A percentile compares a stretch with the other conserved stretches of the same genome.
Conservation (phyloP, 2,113 vertebrate genomes). For the Vulpes lagopus region DNA sequence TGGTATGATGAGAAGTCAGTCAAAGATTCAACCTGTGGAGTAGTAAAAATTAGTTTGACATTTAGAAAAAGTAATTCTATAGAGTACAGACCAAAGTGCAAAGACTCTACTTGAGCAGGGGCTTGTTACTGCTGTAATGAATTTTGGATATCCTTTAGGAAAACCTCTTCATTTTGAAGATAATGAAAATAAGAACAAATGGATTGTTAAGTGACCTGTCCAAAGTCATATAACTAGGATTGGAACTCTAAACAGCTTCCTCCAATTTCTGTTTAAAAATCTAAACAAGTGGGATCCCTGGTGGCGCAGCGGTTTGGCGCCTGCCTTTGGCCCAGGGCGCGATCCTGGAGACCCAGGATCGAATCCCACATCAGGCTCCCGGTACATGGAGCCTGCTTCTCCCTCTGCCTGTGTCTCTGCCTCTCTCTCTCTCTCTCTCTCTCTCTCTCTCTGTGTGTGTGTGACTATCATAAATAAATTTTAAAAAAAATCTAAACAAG, state of each 20-base stretch:
- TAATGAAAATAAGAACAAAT: background rate
- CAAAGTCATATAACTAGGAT: background rate
- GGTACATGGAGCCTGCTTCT: too few species aligned
- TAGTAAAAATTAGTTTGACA: slow-evolving; percentile 53
- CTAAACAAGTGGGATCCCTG: background rate
- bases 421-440: too few species aligned
- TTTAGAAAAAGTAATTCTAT: slow-evolving; percentile 31
- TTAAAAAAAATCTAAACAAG: slow-evolving; percentile 43
- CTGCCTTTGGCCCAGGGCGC: too few species aligned
- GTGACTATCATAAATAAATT: too few species aligned
- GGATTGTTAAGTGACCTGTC: background rate
- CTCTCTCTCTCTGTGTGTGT: too few species aligned
- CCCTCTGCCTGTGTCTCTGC: too few species aligned
- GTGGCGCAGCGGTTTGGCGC: too few species aligned
- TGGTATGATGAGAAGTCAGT: background rate
- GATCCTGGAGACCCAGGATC: too few species aligned
- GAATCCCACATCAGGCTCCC: too few species aligned
- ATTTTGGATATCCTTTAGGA: slow-evolving; percentile 1
- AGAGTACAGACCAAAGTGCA: background rate
- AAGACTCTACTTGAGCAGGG: background rate
- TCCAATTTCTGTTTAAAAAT: slow-evolving; percentile 36
- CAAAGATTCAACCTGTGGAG: slow-evolving; percentile 7
- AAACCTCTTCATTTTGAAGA: background rate
- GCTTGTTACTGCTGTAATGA: background rate
- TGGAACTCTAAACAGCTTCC: background rate